Base-by-base conservation (phyloP, 2,888 invertebrate genomes). In the Dioctria rufipes region DNA sequence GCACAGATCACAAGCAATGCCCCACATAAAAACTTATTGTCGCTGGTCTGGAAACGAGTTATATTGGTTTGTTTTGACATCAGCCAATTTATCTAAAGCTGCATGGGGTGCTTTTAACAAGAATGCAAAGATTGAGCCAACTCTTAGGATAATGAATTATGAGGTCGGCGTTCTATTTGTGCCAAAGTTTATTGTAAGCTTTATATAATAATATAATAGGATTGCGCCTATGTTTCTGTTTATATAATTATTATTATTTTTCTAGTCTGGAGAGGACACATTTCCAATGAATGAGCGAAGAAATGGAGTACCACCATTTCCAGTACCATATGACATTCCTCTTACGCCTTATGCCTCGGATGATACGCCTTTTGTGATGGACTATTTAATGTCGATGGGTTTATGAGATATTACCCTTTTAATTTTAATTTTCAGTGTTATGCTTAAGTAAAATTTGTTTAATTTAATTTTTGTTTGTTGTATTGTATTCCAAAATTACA, bases 41-140 rank as follows among this genome's bases (percentile, higher is more conserved):
- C 91, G 98, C 8, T 89, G 93, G 3, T 94, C 95, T 0, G 93
- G 94, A 0, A 93, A 96, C 0, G 86, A 88, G 0, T 83, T 89
- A n/a, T 87, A 89, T 81, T 99, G 94, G 94, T 96, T 95, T 87
- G 89, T 96, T 0, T 90, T 98, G 0, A 98, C 98, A 0, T 98
- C 98, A 78, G 97, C 96, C 0, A 99, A 99, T 90, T 90, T 98
- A 46, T 99, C 98, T 9, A 98, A 98, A 90, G 97, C 98, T 1
- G 99, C 99, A 0, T 99, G 99, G 99, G 99, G 99, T 60, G 90
- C 90, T 8, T 88, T 91, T 6, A 93, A 92, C 83, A 92, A 91
- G 82, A 92, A 91, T 61, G 82, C 86, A 3, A 85, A 92, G 89
- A 88, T 92, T 89, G 91, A 92, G 87, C 88, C 89, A 0, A 91